Evolutionary conservation across 2,888 invertebrate species (phyloP), one percentile per base, ranked within the genome.

Genomic region (Nomada hirtipes): DNA sequence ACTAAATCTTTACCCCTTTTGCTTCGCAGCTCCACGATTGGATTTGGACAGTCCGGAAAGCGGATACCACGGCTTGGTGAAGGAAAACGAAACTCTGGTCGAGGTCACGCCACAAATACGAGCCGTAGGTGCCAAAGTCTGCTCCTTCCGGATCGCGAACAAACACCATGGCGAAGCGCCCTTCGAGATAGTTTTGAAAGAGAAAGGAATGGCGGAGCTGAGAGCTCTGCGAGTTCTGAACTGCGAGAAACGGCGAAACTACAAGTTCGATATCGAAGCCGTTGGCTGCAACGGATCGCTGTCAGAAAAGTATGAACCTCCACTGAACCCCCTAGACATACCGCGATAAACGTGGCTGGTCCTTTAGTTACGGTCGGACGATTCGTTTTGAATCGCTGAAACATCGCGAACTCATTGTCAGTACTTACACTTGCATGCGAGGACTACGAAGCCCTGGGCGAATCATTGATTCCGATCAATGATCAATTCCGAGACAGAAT

Each of bases 201-300:
- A 96, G 75, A 96, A 97, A 91, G 97, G 97, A 88, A 97, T 97
- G 94, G 97, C 98, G 84, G 98, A 98, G 88, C 95, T 98, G 88
- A 95, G 97, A 91, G 98, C 98, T 85, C 96, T 97, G 85, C 96
- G 96, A 89, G 96, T 96, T 75, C 96, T 99, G 89, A 98, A 98
- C 94, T 99, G 98, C 94, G 98, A 98, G 94, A 98, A 98, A 94
- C 95, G 98, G 73, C 97, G 98, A 91, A 98, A 98, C 94, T 99
- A 98, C 95, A 98, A 98, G 95, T 99, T 99, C 94, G 98, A 98
- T 94, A 98, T 99, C 93, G 97, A 98, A 74, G 98, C 98, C 55
- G 97, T 98, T 82, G 98, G 98, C 86, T 99, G 99, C 94, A 97
- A 97, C 92, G 98, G 97, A 81, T 96, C 96, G 84, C 97, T 97